A percentile compares a stretch with the other conserved stretches of the same genome.
phyloP scores from a whole-genome alignment of 2,888 invertebrate genomes.

The Mechanitis mazaeus region DNA sequence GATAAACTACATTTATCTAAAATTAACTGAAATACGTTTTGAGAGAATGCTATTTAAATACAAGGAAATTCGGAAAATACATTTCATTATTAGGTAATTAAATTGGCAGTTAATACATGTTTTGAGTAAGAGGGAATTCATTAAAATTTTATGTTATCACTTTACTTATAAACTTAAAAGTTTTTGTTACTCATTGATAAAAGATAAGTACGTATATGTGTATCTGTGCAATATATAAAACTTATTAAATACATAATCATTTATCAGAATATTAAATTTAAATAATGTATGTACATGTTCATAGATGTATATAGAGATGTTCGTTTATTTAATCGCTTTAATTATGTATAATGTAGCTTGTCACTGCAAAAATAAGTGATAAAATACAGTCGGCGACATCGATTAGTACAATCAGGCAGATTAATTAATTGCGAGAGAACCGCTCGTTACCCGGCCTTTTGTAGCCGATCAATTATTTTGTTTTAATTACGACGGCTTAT shows the following conservation, averaged over 20 bases:
- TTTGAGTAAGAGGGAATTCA: too few relatives aligned
- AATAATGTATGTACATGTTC: too few relatives aligned
- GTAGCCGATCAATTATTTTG: conserved; percentile 11
- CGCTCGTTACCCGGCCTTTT: conserved; percentile 13
- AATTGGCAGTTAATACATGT: too few relatives aligned
- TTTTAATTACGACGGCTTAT: conserved; percentile 3
- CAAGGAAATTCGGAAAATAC: background rate
- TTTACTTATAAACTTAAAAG: too few relatives aligned
- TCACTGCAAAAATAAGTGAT: conserved; percentile 6
- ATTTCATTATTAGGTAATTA: background rate
- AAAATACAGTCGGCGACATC: conserved; percentile 15
- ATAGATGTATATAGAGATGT: background rate
- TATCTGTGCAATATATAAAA: too few relatives aligned
- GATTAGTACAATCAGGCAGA: conserved; percentile 17
- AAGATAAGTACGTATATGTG: too few relatives aligned
- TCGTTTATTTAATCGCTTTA: background rate
- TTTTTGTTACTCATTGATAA: too few relatives aligned
- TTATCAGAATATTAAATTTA: background rate
- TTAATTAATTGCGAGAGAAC: conserved; percentile 13
- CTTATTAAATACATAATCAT: too few relatives aligned
- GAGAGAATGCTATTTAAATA: background rate
- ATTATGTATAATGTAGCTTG: background rate
- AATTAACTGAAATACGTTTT: background rate
- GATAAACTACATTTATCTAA: conserved; percentile 2
- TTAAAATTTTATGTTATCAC: too few relatives aligned